Base-by-base conservation (phyloP, 2,797 vertebrate genomes). In the Urosaurus nigricauda region DNA sequence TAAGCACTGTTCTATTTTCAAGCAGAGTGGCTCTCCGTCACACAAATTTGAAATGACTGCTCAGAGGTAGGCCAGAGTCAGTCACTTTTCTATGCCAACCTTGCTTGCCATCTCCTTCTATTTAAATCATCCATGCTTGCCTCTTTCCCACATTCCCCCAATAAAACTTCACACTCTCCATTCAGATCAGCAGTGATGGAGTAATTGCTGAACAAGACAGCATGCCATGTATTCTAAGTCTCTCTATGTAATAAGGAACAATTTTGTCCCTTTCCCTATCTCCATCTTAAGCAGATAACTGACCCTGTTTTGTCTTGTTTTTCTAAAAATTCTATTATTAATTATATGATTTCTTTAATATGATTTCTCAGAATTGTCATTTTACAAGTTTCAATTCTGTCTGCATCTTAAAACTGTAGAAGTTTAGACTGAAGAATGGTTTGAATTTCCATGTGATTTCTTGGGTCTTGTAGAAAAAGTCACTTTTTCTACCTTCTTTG, bases 31-130 rank as follows among this genome's bases (percentile, higher is more conserved):
- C 68, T 70, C 58, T 81, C 80, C 37, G 40, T 88, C 83, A 56
- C 2, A 17, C 0, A 90, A 29, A 91, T 91, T 65, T 87, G 83
- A 92, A 90, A 21, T 89, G 78, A 92, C 37, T 90, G 21, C 5
- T 0, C 65, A 51, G 43, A 74, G 7, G 83, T 90, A 92, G 85
- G 86, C 5, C 17, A 86, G 51, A 79, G 87, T 77, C 60, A 70
- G 53, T 43, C 83, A 56, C 21, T 94, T 90, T 92, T 19, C 47
- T 75, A 17, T 87, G 81, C 17, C 7, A 83, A 1, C 53, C 1
- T 68, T 37, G 74, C 43, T 86, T 90, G 40, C 14, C 26, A 83
- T 63, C 16, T 70, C 87, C 77, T 68, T 19, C 37, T 58, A 74
- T 0, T 5, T 78, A 82, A 91, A 85, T 74, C 40, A 63, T 32